Percentiles rank a stretch among this genome's conserved stretches.
Evolutionary conservation across 1,140 invertebrate species (phyloP).

Genomic region (Conus ventricosus): DNA sequence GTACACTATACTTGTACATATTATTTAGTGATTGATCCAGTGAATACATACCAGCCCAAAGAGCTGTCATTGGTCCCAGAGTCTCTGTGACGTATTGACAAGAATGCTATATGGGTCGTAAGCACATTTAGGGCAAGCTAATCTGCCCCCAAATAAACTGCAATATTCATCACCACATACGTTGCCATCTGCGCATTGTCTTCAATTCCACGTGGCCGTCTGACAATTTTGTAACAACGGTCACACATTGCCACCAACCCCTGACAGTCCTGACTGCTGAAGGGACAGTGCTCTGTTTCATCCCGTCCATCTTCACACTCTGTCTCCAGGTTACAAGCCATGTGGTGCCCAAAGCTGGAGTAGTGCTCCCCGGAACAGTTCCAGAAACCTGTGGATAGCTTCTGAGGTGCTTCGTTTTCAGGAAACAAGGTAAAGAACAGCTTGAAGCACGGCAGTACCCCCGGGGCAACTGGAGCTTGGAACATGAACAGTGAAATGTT

Average conservation of each 20-base stretch:
- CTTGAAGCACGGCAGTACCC: neutral
- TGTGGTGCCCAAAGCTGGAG: constrained; percentile 7
- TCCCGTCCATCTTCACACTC: constrained; percentile 18
- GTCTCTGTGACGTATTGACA: too few relatives aligned
- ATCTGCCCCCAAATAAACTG: neutral
- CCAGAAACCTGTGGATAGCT: neutral
- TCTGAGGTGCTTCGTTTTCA: neutral
- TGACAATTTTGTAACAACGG: neutral
- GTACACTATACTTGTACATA: neutral
- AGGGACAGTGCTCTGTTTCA: constrained; percentile 14
- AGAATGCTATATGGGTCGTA: neutral
- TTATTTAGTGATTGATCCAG: neutral
- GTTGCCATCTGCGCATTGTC: too few relatives aligned
- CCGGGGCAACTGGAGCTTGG: neutral
- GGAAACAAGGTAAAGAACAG: neutral
- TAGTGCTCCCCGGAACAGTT: constrained; percentile 21
- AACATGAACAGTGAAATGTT: neutral
- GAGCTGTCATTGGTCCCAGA: neutral
- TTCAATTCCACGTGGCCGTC: neutral
- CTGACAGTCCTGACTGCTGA: neutral
- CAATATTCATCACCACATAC: too few relatives aligned
- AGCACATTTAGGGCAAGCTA: neutral
- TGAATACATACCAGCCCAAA: neutral
- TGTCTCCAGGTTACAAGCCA: constrained; percentile 21
- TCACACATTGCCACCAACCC: neutral